phyloP scores from a whole-genome alignment of 2,113 vertebrate species.

The Psilopsiagon aurifrons region DNA sequence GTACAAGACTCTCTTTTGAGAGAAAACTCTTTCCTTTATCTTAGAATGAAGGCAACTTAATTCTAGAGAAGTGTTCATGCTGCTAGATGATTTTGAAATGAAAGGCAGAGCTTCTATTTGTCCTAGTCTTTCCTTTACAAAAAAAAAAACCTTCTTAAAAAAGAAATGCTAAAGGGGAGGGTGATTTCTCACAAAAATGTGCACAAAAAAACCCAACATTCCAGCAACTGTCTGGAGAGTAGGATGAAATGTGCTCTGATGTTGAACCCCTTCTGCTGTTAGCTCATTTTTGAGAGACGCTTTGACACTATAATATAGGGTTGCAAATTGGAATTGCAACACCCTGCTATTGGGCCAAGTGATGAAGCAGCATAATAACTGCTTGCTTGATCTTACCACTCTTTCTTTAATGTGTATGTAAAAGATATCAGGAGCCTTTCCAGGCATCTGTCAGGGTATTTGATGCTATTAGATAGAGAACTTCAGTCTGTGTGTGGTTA shows the following conservation, averaged over 20 bases:
- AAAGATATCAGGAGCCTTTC: slow-evolving; percentile 31
- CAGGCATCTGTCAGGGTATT: slow-evolving; percentile 35
- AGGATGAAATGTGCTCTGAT: slow-evolving; percentile 47
- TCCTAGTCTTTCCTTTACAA: background rate
- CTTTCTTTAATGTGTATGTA: slow-evolving; percentile 19
- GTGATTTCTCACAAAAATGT: background rate
- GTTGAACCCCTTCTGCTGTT: slow-evolving; percentile 40
- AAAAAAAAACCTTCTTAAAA: background rate
- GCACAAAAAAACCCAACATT: background rate
- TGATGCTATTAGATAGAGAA: background rate
- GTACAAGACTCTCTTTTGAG: background rate
- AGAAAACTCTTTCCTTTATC: background rate
- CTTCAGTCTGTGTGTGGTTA: background rate
- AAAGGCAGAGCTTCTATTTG: background rate
- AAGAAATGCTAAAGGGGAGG: background rate
- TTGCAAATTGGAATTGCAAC: slow-evolving; percentile 62
- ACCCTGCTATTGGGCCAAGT: slow-evolving; percentile 53
- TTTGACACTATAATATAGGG: slow-evolving; percentile 52
- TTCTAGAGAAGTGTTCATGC: background rate
- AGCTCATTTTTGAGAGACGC: slow-evolving; percentile 9
- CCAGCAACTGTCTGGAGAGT: slow-evolving; percentile 6
- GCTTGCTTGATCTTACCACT: slow-evolving; percentile 46
- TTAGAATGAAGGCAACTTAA: background rate
- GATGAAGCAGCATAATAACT: slow-evolving; percentile 40
- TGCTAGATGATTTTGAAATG: background rate